A percentile compares a stretch with the other conserved stretches of the same genome.
phyloP scores from a whole-genome alignment of 2,113 vertebrate species.

The Nasalis larvatus region DNA sequence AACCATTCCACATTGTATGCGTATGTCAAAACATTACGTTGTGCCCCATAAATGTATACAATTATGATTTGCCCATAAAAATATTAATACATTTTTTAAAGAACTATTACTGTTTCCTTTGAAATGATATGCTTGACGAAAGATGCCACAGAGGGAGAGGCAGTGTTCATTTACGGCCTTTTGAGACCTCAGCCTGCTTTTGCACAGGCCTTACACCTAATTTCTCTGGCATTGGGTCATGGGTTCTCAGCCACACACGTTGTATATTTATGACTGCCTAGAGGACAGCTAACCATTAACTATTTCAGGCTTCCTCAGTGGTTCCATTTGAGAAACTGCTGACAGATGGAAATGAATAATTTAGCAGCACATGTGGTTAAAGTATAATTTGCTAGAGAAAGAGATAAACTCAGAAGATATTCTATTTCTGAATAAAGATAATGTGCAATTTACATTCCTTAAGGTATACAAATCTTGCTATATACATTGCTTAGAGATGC shows the following conservation, averaged over 20 bases:
- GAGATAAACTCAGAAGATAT: neutral
- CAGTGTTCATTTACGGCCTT: neutral
- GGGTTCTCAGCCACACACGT: neutral
- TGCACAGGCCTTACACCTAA: neutral
- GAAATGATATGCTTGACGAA: neutral
- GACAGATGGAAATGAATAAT: neutral
- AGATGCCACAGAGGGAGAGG: neutral
- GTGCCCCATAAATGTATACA: neutral
- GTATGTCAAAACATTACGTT: neutral
- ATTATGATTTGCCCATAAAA: neutral
- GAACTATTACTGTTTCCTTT: neutral
- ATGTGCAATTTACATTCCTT: neutral
- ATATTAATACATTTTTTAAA: neutral
- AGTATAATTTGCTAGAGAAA: neutral
- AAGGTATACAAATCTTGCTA: neutral
- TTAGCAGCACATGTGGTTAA: neutral
- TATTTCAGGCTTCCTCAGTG: neutral
- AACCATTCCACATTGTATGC: neutral
- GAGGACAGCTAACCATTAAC: neutral
- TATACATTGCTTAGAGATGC: neutral
- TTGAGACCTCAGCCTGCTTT: neutral
- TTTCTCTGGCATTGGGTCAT: neutral
- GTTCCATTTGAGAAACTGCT: neutral
- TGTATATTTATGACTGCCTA: neutral
- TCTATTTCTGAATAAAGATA: constrained; percentile 41